Percentiles rank a stretch among this genome's conserved stretches.
Conservation (phyloP, 2,113 vertebrate genomes). For the Peucedramus taeniatus region DNA sequence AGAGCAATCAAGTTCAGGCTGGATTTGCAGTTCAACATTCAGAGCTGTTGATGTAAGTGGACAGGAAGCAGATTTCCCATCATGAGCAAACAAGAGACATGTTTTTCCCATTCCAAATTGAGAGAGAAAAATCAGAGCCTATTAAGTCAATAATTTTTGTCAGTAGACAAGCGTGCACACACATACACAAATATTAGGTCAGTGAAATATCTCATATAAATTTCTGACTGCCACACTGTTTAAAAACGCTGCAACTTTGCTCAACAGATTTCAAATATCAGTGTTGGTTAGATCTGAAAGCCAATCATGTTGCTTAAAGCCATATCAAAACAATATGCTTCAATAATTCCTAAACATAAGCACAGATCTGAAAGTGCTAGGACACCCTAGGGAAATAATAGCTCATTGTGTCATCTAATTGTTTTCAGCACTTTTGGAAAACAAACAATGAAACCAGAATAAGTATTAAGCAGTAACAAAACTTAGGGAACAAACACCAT, state of each 20-base stretch:
- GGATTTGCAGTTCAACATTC: not conserved
- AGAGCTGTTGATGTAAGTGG: not conserved
- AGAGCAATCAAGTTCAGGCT: not conserved
- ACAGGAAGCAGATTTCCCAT: not conserved
- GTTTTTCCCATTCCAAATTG: not conserved
- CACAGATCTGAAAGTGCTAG: not conserved
- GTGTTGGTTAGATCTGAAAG: not conserved
- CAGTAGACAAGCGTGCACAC: not conserved
- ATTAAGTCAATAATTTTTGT: not conserved
- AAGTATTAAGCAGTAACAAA: not conserved
- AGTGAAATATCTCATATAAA: not conserved
- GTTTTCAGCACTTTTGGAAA: not conserved
- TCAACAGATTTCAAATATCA: not conserved
- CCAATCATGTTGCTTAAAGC: not conserved
- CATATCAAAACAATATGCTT: not conserved
- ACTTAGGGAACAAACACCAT: not conserved
- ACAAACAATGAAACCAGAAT: not conserved
- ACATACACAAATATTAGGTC: not conserved
- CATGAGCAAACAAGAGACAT: not conserved
- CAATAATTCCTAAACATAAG: constrained; percentile 3
- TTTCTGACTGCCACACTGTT: not conserved
- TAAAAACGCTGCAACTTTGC: not conserved
- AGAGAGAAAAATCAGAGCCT: not conserved
- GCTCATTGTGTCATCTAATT: constrained; percentile 13
- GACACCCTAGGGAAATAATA: not conserved